Conservation (phyloP, 1,140 invertebrate genomes). For the Aphaenogaster rudis region DNA sequence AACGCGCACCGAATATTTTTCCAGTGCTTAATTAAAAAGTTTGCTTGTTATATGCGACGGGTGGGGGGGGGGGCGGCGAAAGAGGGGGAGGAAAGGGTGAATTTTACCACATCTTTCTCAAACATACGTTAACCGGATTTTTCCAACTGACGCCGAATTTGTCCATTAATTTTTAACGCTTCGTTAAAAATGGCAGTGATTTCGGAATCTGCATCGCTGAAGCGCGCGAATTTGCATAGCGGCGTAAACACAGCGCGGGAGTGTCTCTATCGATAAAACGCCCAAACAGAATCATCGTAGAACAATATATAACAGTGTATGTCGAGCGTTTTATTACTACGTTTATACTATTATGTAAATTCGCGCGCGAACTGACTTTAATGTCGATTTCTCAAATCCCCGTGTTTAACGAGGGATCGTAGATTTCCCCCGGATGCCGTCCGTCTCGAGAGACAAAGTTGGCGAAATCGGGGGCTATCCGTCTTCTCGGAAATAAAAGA, state of each 20-base stretch:
- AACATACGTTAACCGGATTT: conserved; percentile 21
- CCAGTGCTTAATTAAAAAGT: conserved; percentile 53
- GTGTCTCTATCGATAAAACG: conserved; percentile 17
- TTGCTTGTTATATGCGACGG: conserved; percentile 26
- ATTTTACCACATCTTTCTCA: not conserved
- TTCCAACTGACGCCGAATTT: not conserved
- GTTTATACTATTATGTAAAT: conserved; percentile 18
- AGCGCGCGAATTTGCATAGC: conserved; percentile 17
- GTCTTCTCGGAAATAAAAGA: not conserved
- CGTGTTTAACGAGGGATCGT: conserved; percentile 2
- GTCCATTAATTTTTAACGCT: conserved; percentile 31
- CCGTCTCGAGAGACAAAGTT: conserved; percentile 14
- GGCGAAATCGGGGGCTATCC: conserved; percentile 12
- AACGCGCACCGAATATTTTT: conserved; percentile 29
- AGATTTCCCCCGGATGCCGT: not conserved
- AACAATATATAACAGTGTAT: not conserved
- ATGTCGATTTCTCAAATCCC: conserved; percentile 16
- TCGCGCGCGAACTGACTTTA: not conserved
- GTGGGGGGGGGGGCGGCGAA: not conserved
- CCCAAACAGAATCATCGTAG: not conserved
- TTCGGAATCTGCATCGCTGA: not conserved
- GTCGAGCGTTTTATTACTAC: conserved; percentile 22
- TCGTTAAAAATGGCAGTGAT: not conserved
- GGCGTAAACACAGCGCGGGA: not conserved
- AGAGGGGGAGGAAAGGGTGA: not conserved